A percentile compares a stretch with the other conserved stretches of the same genome.
phyloP scores from a whole-genome alignment of 2,113 vertebrate species.

The Rhea pennata region DNA sequence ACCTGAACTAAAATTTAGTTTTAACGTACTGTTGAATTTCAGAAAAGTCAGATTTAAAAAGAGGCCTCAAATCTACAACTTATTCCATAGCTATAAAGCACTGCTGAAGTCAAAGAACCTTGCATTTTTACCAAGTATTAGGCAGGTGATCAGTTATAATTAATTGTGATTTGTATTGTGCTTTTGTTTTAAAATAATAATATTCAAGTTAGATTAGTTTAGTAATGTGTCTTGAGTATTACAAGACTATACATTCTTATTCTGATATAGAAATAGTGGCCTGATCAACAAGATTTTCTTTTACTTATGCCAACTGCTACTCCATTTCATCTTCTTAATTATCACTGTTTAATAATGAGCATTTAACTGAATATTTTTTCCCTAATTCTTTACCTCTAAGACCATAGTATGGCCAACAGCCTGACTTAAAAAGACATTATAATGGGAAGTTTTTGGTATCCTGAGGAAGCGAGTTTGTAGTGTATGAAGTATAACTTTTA shows the following conservation, averaged over 20 bases:
- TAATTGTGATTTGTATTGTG: not conserved
- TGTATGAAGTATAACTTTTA: constrained; percentile 33
- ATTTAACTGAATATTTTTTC: not conserved
- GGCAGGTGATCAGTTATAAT: not conserved
- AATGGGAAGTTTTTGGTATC: constrained; percentile 9
- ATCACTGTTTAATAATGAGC: not conserved
- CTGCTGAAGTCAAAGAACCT: not conserved
- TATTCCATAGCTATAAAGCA: not conserved
- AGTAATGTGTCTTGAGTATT: not conserved
- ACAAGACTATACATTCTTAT: not conserved
- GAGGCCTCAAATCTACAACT: not conserved
- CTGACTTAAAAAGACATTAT: not conserved
- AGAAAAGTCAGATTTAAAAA: not conserved
- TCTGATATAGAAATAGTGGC: not conserved
- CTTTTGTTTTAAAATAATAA: not conserved
- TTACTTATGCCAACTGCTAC: not conserved
- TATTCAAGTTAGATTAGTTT: not conserved
- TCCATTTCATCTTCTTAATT: not conserved
- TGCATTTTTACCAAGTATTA: not conserved
- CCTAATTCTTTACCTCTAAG: not conserved
- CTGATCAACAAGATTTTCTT: not conserved
- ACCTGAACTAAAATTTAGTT: not conserved
- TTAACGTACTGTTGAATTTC: not conserved
- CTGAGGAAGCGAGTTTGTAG: constrained; percentile 9
- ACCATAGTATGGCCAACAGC: not conserved